Conservation (phyloP, 2,797 vertebrate genomes). For the Esox masquinongy region DNA sequence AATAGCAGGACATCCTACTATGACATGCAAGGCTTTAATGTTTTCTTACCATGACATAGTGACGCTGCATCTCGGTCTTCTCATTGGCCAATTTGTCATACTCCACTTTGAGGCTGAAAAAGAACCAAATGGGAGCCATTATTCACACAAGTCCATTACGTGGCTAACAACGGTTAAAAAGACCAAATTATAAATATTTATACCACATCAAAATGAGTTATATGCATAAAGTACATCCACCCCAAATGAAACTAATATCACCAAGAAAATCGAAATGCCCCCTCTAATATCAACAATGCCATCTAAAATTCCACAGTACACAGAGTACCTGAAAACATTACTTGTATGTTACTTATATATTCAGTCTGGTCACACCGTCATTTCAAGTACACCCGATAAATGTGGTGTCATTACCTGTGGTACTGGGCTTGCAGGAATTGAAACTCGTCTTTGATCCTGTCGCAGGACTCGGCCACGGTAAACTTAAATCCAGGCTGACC, state of each 20-base stretch:
- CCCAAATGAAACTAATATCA: not conserved
- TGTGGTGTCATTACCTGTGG: conserved; percentile 84
- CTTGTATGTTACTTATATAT: not conserved
- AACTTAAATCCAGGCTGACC: conserved; percentile 96
- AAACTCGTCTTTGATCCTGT: conserved; percentile 96
- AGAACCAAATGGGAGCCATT: not conserved
- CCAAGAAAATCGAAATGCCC: not conserved
- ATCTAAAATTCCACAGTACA: not conserved
- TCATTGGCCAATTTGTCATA: conserved; percentile 95
- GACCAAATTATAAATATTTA: not conserved
- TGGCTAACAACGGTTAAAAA: not conserved
- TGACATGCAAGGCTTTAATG: not conserved
- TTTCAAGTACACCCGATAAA: conserved; percentile 25
- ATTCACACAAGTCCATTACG: not conserved
- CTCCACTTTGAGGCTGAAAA: conserved; percentile 90
- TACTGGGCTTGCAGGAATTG: conserved; percentile 96
- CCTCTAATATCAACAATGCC: not conserved
- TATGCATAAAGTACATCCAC: not conserved
- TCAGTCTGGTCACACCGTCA: not conserved
- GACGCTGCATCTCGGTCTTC: conserved; percentile 96
- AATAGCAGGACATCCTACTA: not conserved
- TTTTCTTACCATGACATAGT: conserved; percentile 93
- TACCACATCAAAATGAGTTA: not conserved
- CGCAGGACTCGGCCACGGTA: conserved; percentile 93
- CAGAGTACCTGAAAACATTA: not conserved